These are phyloP conservation scores for Caradrina kadenii DNA, from an alignment of 2,888 invertebrate genomes.

Conservation along the genomic window DNA sequence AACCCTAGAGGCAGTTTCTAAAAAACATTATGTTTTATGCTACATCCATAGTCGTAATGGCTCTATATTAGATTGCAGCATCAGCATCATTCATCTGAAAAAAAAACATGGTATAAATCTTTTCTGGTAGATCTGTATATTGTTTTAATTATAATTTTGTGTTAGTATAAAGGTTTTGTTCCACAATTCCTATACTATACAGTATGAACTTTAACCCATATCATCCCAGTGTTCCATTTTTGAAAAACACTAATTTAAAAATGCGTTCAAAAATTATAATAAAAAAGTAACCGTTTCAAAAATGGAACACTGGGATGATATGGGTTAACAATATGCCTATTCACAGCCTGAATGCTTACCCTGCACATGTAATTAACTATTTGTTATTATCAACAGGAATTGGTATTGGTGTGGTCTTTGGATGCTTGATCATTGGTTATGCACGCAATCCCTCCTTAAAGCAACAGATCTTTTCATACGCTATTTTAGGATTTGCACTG, in stretches of 20 bases:
- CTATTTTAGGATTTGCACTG: conserved; percentile 99
- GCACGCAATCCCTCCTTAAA: conserved; percentile 99
- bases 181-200: conserved; percentile 44
- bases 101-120: not conserved
- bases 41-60: no score
- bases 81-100: not conserved
- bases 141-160: not conserved
- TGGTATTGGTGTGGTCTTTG: conserved; percentile 98
- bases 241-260: no score
- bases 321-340: conserved; percentile 1
- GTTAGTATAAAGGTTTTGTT: not conserved
- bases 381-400: conserved; percentile 92
- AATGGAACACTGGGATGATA: no score
- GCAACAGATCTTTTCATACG: conserved; percentile 99
- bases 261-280: no score
- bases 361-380: conserved; percentile 49
- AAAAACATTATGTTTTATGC: no score
- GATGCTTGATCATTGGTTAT: conserved; percentile 98
- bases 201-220: conserved; percentile 13
- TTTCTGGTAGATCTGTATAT: not conserved
- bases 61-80: no score
- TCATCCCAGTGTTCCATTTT: no score
- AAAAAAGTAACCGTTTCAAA: no score
- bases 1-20: not conserved
- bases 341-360: conserved; percentile 33